Evolutionary conservation across 2,888 invertebrate species (phyloP).

Genomic region (Calliscelio sp.): DNA sequence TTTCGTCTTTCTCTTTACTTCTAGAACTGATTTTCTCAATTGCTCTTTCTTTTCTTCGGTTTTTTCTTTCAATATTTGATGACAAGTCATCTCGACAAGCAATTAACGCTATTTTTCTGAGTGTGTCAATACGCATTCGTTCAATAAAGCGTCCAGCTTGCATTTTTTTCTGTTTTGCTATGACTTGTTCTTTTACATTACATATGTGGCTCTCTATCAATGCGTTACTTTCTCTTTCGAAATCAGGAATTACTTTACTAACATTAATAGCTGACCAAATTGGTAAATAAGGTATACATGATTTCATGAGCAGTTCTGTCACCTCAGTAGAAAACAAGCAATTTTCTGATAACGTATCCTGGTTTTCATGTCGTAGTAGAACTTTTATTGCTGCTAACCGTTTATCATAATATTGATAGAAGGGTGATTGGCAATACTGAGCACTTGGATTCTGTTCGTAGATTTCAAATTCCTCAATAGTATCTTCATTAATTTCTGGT

Average conservation of each 20-base stretch:
- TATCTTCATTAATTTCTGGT: too few relatives aligned
- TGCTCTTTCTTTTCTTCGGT: background rate
- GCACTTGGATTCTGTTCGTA: background rate
- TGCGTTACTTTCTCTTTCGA: constrained; percentile 25
- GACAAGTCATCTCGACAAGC: background rate
- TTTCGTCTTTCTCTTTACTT: background rate
- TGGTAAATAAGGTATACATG: constrained; percentile 17
- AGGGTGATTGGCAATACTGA: background rate
- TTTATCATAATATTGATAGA: constrained; percentile 9
- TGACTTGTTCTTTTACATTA: background rate
- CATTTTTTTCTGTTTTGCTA: background rate
- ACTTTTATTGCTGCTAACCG: background rate
- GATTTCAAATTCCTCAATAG: background rate
- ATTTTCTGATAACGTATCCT: background rate
- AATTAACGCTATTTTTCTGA: background rate
- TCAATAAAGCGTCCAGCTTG: background rate
- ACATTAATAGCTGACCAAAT: constrained; percentile 27
- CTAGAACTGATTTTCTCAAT: background rate
- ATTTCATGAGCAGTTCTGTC: constrained; percentile 22
- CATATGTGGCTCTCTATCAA: constrained; percentile 32
- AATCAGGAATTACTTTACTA: constrained; percentile 3
- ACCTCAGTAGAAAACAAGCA: background rate
- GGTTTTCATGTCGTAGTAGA: background rate
- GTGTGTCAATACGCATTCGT: background rate
- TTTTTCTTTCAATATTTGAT: constrained; percentile 4